Evolutionary conservation across 2,888 invertebrate genomes (phyloP).

Genomic region (Philhelius pedissequus): DNA sequence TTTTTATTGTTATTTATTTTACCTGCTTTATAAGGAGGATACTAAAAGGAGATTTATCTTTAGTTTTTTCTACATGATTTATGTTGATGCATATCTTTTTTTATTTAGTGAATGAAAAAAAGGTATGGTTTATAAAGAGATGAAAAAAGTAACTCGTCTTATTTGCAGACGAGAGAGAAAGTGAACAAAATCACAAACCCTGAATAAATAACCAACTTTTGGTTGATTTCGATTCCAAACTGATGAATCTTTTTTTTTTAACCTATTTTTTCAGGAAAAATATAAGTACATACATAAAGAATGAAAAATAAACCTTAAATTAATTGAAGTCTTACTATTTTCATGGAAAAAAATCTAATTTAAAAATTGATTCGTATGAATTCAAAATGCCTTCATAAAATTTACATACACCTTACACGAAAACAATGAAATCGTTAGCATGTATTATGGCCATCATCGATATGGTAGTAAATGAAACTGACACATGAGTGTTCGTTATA

Average conservation of each 20-base stretch:
- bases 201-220: neutral
- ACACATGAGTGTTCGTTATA: constrained; percentile 18
- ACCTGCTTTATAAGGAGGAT: constrained; percentile 15
- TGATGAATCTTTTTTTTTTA: neutral
- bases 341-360: neutral
- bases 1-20: neutral
- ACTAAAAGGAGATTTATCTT: constrained; percentile 29
- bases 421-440: constrained; percentile 40
- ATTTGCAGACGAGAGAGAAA: neutral
- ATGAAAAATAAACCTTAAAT: neutral
- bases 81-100: constrained; percentile 22
- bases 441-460: constrained; percentile 48
- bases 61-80: constrained; percentile 33
- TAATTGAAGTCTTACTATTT: neutral
- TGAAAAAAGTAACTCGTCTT: neutral
- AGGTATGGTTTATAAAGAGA: neutral
- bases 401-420: constrained; percentile 17
- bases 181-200: neutral
- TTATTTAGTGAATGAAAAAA: neutral
- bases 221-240: neutral
- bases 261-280: neutral
- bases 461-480: constrained; percentile 26
- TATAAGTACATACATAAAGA: neutral
- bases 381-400: constrained; percentile 21
- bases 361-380: neutral